Evolutionary conservation across 1,140 invertebrate species (phyloP), one percentile per base, ranked within the genome.

Genomic region (Adoxophyes honmai): DNA sequence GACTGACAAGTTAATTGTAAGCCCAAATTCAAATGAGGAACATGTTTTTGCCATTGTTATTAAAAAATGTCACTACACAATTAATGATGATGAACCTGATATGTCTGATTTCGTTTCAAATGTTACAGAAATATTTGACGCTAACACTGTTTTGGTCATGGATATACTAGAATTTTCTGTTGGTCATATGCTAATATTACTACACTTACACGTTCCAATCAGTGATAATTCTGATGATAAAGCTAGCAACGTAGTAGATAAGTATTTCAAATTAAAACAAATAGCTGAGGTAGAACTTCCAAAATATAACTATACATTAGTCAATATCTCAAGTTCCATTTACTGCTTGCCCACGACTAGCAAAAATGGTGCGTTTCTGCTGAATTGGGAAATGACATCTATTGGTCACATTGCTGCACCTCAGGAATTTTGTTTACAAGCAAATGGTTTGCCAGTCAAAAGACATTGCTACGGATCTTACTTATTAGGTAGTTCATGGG

Each of bases 401-500:
- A 84, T 90, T 28, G 84, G 84, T 4, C 74, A 83, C 18, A 85
- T 81, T 57, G 70, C 79, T 37, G 76, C 89, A 5, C 86, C 90
- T 4, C 77, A 78, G 54, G 80, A 90, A 60, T 84, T 90, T 48
- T 91, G 90, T 60, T 75, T 91, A 54, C 89, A 90, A 78, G 57
- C 65, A 21, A 89, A 90, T 68, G 86, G 84, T 7, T 70, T 89
- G 33, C 90, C 90, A 21, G 84, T 90, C 2, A 89, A 78, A 35
- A 70, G 90, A 65, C 56, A 64, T 14, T 91, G 90, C 63, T 21
- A 39, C 9, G 90, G 90, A 11, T 80, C 86, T 52, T 90, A 90
- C 64, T 60, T 86, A 9, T 58, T 62, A 7, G 90, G 90, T 21
- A 81, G 82, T 52, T 34, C 62, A 8, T 91, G 90, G 90, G 74